phyloP scores from a whole-genome alignment of 1,140 invertebrate species.

The Ridgeia piscesae region DNA sequence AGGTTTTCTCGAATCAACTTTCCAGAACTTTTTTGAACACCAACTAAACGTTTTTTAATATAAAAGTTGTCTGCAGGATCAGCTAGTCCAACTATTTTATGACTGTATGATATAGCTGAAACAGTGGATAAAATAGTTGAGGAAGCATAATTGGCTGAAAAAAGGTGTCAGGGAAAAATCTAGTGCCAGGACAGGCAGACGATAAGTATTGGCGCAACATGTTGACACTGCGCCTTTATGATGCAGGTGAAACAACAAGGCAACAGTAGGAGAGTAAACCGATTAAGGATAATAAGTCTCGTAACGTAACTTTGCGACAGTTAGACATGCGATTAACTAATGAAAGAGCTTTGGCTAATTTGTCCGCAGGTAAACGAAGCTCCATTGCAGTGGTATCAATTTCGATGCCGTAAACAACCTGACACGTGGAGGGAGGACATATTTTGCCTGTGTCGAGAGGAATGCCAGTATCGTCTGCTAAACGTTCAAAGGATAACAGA shows the following conservation, averaged over 20 bases:
- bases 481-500: not conserved
- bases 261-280: not conserved
- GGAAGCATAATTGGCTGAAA: too few species aligned
- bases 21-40: too few species aligned
- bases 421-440: not conserved
- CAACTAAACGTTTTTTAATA: too few species aligned
- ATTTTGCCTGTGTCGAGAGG: not conserved
- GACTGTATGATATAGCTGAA: too few species aligned
- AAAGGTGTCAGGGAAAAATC: too few species aligned
- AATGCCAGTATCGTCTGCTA: not conserved
- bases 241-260: not conserved
- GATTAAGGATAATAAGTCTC: not conserved
- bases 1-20: too few species aligned
- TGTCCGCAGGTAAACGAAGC: not conserved
- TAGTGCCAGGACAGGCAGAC: too few species aligned
- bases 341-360: not conserved
- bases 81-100: too few species aligned
- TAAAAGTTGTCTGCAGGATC: too few species aligned
- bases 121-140: too few species aligned
- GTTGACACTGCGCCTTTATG: too few species aligned
- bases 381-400: not conserved
- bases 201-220: too few species aligned
- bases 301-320: not conserved
- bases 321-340: not conserved
- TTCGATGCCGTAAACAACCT: not conserved